Evolutionary conservation across 2,888 invertebrate genomes (phyloP).

Genomic region (Agrochola litura): DNA sequence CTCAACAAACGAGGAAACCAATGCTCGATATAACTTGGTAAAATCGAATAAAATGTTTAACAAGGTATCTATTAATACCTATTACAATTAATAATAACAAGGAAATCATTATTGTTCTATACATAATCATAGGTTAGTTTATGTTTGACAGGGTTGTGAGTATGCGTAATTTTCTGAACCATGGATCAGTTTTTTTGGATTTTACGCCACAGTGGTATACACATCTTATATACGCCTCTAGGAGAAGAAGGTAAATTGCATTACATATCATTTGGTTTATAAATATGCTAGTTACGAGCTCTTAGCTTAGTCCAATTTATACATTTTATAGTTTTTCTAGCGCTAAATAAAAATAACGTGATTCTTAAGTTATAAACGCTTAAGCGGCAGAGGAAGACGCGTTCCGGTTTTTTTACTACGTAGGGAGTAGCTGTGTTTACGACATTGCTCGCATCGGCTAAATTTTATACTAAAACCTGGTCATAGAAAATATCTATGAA

Average conservation of each 20-base stretch:
- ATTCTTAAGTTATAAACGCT: background rate
- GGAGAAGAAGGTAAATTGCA: constrained; percentile 42
- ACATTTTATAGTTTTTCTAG: background rate
- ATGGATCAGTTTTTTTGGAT: constrained; percentile 49
- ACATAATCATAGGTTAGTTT: constrained; percentile 30
- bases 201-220: constrained; percentile 38
- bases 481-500: background rate
- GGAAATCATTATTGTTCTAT: constrained; percentile 33
- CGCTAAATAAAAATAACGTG: background rate
- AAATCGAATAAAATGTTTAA: constrained; percentile 14
- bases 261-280: background rate
- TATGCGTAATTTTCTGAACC: constrained; percentile 19
- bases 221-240: constrained; percentile 33
- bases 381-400: background rate
- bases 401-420: background rate
- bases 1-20: constrained; percentile 23
- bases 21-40: constrained; percentile 30
- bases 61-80: constrained; percentile 18
- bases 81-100: constrained; percentile 28
- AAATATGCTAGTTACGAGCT: background rate
- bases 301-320: background rate
- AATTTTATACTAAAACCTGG: background rate
- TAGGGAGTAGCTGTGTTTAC: background rate
- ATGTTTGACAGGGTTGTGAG: constrained; percentile 16
- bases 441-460: background rate